Evolutionary conservation across 2,113 vertebrate genomes (phyloP).

Genomic region (Megatriorchis doriae): DNA sequence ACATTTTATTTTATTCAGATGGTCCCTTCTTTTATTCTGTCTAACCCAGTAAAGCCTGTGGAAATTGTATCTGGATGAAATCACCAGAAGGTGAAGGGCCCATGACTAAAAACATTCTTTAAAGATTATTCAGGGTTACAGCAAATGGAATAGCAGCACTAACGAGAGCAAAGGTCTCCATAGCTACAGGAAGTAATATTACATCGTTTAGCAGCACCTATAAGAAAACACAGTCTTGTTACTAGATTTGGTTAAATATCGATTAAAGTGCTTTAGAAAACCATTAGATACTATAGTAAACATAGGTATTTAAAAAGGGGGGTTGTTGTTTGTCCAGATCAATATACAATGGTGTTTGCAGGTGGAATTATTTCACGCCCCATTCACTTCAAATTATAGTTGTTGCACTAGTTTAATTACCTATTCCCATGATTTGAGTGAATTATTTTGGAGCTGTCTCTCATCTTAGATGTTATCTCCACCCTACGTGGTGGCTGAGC

Average conservation of each 20-base stretch:
- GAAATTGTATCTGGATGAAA: constrained; percentile 79
- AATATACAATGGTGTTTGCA: neutral
- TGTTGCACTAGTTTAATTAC: neutral
- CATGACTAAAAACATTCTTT: constrained; percentile 76
- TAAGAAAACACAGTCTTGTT: constrained; percentile 9
- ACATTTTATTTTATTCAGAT: constrained; percentile 81
- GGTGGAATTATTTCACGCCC: neutral
- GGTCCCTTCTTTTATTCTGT: constrained; percentile 73
- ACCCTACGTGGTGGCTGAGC: neutral
- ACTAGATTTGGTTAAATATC: neutral
- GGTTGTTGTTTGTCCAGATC: neutral
- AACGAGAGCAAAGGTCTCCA: constrained; percentile 64
- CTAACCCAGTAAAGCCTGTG: constrained; percentile 65
- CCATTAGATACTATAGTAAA: neutral
- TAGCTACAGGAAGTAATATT: constrained; percentile 61
- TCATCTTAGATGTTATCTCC: neutral
- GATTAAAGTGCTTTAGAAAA: constrained; percentile 4
- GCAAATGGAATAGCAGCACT: constrained; percentile 58
- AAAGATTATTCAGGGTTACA: constrained; percentile 70
- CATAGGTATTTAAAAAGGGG: neutral
- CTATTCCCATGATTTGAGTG: neutral
- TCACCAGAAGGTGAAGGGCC: constrained; percentile 75
- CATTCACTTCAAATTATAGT: neutral
- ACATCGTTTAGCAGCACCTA: constrained; percentile 4
- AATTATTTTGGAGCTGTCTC: neutral